Evolutionary conservation across 1,140 invertebrate genomes (phyloP).

Genomic region (Sinonovacula constricta): DNA sequence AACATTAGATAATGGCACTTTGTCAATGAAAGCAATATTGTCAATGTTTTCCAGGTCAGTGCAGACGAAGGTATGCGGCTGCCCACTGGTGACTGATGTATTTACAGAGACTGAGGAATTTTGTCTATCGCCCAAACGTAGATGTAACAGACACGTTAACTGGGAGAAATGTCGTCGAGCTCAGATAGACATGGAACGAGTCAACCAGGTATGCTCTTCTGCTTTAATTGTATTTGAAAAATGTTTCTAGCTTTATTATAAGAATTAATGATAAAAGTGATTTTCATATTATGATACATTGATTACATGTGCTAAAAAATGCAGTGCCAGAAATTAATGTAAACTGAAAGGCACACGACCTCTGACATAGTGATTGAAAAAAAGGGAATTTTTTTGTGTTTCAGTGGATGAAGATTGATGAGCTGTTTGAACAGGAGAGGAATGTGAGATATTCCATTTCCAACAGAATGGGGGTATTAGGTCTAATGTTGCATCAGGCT

Average conservation of each 20-base stretch:
- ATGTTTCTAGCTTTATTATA: too few species aligned
- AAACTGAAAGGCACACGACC: too few species aligned
- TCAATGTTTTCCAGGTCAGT: constrained; percentile 61
- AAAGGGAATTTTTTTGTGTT: constrained; percentile 65
- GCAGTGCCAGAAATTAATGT: too few species aligned
- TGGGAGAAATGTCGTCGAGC: constrained; percentile 97
- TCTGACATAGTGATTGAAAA: too few species aligned
- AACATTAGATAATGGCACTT: too few species aligned
- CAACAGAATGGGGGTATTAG: constrained; percentile 92
- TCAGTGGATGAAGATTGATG: constrained; percentile 96
- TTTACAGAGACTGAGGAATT: constrained; percentile 82
- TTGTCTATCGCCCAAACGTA: constrained; percentile 93
- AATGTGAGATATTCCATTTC: constrained; percentile 92
- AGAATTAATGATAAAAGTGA: too few species aligned
- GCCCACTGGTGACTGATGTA: constrained; percentile 90
- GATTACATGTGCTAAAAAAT: too few species aligned
- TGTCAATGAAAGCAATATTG: neutral
- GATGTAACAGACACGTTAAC: constrained; percentile 93
- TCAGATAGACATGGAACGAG: constrained; percentile 86
- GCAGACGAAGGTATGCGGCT: constrained; percentile 89
- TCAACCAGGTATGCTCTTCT: constrained; percentile 82
- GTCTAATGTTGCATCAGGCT: constrained; percentile 95
- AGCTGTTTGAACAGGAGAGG: constrained; percentile 96
- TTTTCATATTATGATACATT: too few species aligned
- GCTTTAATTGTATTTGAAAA: too few species aligned